These are phyloP conservation scores for Megalops atlanticus DNA, from an alignment of 2,113 vertebrate species.

Conservation along the genomic window DNA sequence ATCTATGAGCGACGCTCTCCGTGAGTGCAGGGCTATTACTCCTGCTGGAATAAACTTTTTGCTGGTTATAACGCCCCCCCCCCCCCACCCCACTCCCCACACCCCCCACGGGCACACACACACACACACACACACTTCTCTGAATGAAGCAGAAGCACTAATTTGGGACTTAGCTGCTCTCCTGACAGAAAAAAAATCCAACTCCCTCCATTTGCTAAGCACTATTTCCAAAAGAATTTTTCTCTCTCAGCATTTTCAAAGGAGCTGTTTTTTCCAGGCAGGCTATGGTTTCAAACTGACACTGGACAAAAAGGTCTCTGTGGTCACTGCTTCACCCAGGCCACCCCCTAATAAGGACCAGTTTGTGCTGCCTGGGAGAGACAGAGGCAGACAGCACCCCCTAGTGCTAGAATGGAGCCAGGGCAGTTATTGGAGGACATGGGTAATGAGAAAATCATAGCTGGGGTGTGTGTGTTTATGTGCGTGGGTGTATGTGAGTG, in stretches of 20 bases:
- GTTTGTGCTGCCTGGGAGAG: too few species aligned
- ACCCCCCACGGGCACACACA: too few species aligned
- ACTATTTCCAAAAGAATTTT: conserved; percentile 12
- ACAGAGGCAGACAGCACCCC: too few species aligned
- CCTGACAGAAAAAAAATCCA: neutral
- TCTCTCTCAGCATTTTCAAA: conserved; percentile 3
- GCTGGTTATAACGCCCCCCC: conserved; percentile 17
- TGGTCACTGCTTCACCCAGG: too few species aligned
- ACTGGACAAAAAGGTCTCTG: too few species aligned
- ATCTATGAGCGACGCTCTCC: conserved; percentile 79
- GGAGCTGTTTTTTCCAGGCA: neutral
- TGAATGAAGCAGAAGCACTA: too few species aligned
- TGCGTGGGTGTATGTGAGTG: neutral
- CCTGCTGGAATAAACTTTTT: conserved; percentile 67
- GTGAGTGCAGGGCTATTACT: conserved; percentile 76
- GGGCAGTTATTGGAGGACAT: neutral
- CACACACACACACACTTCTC: neutral
- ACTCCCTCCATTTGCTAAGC: neutral
- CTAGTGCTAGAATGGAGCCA: too few species aligned
- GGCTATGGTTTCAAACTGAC: neutral
- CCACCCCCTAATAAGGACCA: too few species aligned
- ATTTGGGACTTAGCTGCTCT: neutral
- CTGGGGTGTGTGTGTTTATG: neutral
- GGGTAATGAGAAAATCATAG: neutral
- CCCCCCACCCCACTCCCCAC: neutral